Evolutionary conservation across 1,140 invertebrate species (phyloP).

Genomic region (Rhopalosiphum padi): DNA sequence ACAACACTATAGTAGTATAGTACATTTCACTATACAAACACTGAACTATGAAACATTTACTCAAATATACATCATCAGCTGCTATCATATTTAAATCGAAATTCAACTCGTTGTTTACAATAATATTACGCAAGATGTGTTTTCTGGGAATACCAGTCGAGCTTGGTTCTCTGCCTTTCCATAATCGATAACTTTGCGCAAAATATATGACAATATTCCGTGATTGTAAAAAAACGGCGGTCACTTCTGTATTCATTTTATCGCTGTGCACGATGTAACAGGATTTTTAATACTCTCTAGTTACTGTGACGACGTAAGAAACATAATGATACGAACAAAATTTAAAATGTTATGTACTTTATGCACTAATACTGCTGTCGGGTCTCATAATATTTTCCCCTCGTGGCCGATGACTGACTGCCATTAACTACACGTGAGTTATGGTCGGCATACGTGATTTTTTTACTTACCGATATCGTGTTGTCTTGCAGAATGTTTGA

Average conservation of each 20-base stretch:
- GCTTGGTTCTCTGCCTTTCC: no score
- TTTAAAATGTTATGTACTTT: neutral
- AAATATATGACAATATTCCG: neutral
- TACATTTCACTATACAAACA: neutral
- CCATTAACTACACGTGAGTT: neutral
- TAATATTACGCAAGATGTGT: no score
- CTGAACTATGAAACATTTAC: neutral
- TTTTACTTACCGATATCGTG: neutral
- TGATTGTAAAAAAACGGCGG: neutral
- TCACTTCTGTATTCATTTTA: neutral
- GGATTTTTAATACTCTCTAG: neutral
- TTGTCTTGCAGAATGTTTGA: neutral
- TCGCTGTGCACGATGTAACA: neutral
- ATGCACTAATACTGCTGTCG: neutral
- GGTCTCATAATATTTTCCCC: neutral
- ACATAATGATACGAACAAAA: neutral
- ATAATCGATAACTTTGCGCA: no score
- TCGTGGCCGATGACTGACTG: neutral
- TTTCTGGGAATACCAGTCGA: no score
- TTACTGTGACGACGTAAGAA: neutral
- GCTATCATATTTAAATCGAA: no score
- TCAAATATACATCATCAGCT: neutral
- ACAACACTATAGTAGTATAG: neutral
- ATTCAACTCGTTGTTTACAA: no score
- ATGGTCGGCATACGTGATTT: neutral